A percentile compares a stretch with the other conserved stretches of the same genome.
Evolutionary conservation across 2,113 vertebrate species (phyloP).

Genomic region (Ciconia maguari): DNA sequence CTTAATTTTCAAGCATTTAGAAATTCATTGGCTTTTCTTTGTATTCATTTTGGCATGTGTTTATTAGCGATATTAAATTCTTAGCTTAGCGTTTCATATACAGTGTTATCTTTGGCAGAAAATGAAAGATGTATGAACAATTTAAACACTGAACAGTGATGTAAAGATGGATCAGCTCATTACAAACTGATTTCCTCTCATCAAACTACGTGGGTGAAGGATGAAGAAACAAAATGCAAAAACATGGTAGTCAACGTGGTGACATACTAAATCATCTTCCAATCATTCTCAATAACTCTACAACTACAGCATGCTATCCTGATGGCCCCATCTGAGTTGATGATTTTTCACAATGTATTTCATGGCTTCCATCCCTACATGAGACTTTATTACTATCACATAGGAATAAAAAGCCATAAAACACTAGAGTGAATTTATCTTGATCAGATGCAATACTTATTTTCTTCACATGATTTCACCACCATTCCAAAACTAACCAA

Average conservation of each 20-base stretch:
- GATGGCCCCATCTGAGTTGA: constrained; percentile 84
- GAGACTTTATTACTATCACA: constrained; percentile 98
- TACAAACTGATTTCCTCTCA: constrained; percentile 58
- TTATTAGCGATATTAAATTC: constrained; percentile 5
- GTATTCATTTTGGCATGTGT: neutral
- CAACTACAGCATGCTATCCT: constrained; percentile 75
- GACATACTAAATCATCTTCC: constrained; percentile 65
- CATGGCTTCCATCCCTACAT: constrained; percentile 99
- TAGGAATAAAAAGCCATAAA: constrained; percentile 99
- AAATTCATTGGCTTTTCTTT: neutral
- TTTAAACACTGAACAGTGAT: constrained; percentile 43
- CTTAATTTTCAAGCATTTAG: constrained; percentile 45
- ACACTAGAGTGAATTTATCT: constrained; percentile 93
- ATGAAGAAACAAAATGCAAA: constrained; percentile 68
- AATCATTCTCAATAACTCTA: constrained; percentile 65
- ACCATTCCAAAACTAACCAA: constrained; percentile 82
- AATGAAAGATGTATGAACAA: constrained; percentile 63
- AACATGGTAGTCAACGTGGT: constrained; percentile 55
- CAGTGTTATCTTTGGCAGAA: constrained; percentile 61
- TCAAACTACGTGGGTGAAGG: constrained; percentile 47
- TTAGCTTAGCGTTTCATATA: constrained; percentile 56
- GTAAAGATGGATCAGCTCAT: constrained; percentile 48
- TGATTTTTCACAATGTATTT: constrained; percentile 94
- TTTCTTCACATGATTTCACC: constrained; percentile 86
- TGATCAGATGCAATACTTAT: constrained; percentile 84